phyloP scores from a whole-genome alignment of 92 coral and sea anemone genomes.

The Ricordea florida region DNA sequence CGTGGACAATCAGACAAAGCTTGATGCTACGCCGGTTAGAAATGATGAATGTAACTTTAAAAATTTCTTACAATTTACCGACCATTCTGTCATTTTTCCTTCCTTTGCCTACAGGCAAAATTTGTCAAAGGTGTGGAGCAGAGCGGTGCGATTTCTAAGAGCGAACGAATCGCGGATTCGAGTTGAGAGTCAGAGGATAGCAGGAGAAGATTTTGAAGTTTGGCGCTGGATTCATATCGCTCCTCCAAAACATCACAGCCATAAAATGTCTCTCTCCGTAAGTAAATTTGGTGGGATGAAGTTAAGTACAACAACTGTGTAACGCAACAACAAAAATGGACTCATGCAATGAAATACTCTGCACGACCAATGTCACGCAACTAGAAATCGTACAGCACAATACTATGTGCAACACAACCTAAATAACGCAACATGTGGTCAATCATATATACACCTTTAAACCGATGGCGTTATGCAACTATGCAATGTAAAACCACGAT shows the following conservation, averaged over 20 bases:
- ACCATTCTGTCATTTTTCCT: not conserved
- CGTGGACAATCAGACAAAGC: too few species aligned
- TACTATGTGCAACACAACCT: too few species aligned
- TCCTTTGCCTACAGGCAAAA: slow-evolving; percentile 60
- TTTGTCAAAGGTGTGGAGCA: slow-evolving; percentile 74
- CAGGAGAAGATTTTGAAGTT: slow-evolving; percentile 99
- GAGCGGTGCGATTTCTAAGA: slow-evolving; percentile 93
- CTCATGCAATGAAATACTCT: not conserved
- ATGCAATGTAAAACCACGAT: too few species aligned
- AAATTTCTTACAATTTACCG: too few species aligned
- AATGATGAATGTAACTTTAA: too few species aligned
- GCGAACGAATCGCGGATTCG: slow-evolving; percentile 97
- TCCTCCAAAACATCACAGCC: slow-evolving; percentile 71
- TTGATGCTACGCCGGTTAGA: too few species aligned
- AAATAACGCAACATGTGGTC: too few species aligned
- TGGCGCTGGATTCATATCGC: slow-evolving; percentile 95
- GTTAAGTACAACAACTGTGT: slow-evolving; percentile 15
- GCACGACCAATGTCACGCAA: too few species aligned
- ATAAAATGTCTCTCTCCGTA: slow-evolving; percentile 74
- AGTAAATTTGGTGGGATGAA: slow-evolving; percentile 51
- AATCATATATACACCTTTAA: too few species aligned
- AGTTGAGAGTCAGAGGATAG: slow-evolving; percentile 97
- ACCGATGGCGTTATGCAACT: too few species aligned
- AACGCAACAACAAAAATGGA: not conserved
- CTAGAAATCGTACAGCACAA: too few species aligned